Percentiles rank a stretch among this genome's conserved stretches.
These are phyloP conservation scores for Cerastis leucographa DNA, from an alignment of 2,888 invertebrate genomes.

Conservation along the genomic window DNA sequence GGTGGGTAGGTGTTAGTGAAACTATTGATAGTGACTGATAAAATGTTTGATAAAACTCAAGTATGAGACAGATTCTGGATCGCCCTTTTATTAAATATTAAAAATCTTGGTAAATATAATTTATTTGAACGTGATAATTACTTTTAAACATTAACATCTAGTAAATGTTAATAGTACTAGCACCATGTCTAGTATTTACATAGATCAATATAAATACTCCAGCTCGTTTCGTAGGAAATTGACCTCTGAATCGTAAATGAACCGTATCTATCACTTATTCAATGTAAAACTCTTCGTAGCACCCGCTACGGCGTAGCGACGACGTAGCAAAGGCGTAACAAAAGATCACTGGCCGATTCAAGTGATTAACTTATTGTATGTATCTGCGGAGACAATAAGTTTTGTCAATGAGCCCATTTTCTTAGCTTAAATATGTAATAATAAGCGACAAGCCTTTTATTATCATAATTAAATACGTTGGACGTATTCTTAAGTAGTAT, in stretches of 20 bases:
- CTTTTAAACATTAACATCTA: background rate
- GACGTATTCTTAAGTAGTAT: background rate
- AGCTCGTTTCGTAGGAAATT: constrained; percentile 16
- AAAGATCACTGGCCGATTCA: constrained; percentile 18
- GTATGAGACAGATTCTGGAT: constrained; percentile 29
- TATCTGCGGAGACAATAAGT: background rate
- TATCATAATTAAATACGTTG: background rate
- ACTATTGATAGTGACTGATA: constrained; percentile 60
- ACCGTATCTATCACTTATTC: constrained; percentile 42
- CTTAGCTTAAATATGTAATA: background rate
- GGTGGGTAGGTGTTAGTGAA: constrained; percentile 16
- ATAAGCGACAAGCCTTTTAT: background rate
- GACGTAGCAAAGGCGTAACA: constrained; percentile 29
- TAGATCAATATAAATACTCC: constrained; percentile 32
- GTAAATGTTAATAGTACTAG: constrained; percentile 13
- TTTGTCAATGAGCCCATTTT: background rate
- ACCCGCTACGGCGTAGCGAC: constrained; percentile 46
- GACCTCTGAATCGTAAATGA: constrained; percentile 47
- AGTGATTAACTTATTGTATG: constrained; percentile 31
- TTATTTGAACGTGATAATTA: background rate
- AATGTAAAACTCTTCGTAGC: constrained; percentile 50
- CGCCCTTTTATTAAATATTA: background rate
- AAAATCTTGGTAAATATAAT: background rate
- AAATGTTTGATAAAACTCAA: constrained; percentile 49
- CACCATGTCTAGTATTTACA: background rate